Evolutionary conservation across 2,113 vertebrate species (phyloP).

Genomic region (Zosterops hypoxanthus): DNA sequence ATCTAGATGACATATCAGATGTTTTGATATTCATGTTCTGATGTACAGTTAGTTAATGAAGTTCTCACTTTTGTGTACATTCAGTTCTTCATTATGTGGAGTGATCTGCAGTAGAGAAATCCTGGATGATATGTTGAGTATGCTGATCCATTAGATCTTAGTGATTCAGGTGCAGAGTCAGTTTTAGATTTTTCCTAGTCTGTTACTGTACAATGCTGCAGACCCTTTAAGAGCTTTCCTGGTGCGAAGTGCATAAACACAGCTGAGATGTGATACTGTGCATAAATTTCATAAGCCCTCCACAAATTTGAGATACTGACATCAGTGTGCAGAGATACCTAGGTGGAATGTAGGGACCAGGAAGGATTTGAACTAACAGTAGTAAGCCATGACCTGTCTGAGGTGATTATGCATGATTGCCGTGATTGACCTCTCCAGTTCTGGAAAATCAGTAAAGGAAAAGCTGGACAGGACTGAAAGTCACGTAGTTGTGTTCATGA

Average conservation of each 20-base stretch:
- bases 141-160: not conserved
- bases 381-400: not conserved
- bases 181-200: not conserved
- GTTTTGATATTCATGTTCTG: not conserved
- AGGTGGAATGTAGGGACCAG: not conserved
- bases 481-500: not conserved
- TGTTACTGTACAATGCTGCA: not conserved
- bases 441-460: not conserved
- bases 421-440: not conserved
- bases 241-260: not conserved
- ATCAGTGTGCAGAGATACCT: not conserved
- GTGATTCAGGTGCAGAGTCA: not conserved
- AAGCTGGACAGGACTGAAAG: not conserved
- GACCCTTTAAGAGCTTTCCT: not conserved
- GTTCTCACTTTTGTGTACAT: not conserved
- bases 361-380: not conserved
- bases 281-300: not conserved
- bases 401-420: not conserved
- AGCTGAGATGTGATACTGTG: not conserved
- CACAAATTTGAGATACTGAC: not conserved
- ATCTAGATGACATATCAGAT: not conserved
- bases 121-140: not conserved
- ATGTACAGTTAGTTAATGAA: not conserved
- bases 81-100: not conserved
- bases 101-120: not conserved